Evolutionary conservation across 2,888 invertebrate genomes (phyloP).

Genomic region (Chloroclysta siterata): DNA sequence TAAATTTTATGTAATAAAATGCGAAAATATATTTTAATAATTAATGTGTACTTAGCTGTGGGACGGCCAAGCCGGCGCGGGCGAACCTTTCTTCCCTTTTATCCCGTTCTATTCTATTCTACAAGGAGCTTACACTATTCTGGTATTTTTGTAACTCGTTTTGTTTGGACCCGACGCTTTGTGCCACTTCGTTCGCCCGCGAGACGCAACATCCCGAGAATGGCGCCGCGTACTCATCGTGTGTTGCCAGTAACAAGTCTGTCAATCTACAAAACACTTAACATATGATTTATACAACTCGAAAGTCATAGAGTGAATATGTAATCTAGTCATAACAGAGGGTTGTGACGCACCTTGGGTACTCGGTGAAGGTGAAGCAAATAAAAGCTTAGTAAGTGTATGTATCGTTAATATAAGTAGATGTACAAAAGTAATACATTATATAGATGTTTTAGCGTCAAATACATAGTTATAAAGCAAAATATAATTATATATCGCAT

Average conservation of each 20-base stretch:
- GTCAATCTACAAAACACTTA: constrained; percentile 38
- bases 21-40: constrained; percentile 85
- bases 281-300: constrained; percentile 50
- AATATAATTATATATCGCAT: constrained; percentile 85
- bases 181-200: constrained; percentile 69
- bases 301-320: constrained; percentile 50
- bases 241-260: constrained; percentile 53
- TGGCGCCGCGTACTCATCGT: constrained; percentile 74
- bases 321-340: constrained; percentile 40
- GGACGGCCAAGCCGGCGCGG: constrained; percentile 82
- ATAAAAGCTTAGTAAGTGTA: constrained; percentile 82
- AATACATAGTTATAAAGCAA: constrained; percentile 85
- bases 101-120: constrained; percentile 32
- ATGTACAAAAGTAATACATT: constrained; percentile 85
- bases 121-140: constrained; percentile 38
- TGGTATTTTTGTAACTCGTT: constrained; percentile 34
- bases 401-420: constrained; percentile 84
- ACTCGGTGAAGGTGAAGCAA: constrained; percentile 66
- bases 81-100: constrained; percentile 53
- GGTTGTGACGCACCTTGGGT: constrained; percentile 75
- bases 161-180: constrained; percentile 43
- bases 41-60: constrained; percentile 83
- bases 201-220: constrained; percentile 72
- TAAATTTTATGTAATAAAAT: constrained; percentile 85
- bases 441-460: constrained; percentile 86